A percentile compares a stretch with the other conserved stretches of the same genome.
Evolutionary conservation across 1,140 invertebrate species (phyloP).

Genomic region (Drosophila triauraria): DNA sequence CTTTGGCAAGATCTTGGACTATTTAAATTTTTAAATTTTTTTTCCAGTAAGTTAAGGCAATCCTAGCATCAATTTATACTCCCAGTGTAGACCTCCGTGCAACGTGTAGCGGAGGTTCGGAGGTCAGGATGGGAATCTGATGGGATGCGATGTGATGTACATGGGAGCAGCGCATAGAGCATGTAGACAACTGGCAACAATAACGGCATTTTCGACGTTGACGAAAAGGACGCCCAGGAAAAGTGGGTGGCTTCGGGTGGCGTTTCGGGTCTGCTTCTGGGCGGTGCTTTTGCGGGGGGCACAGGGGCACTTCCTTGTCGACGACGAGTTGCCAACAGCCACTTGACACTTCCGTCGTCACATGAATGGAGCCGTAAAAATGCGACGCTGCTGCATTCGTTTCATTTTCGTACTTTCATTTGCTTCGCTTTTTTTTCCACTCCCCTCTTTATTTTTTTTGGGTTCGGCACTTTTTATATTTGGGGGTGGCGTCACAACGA

Average conservation of each 20-base stretch:
- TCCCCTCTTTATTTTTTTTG: slow-evolving; percentile 4
- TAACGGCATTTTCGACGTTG: slow-evolving; percentile 82
- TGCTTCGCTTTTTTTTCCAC: neutral
- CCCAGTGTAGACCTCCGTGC: neutral
- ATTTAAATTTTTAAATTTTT: no score
- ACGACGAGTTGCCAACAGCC: slow-evolving; percentile 81
- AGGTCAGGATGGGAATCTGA: slow-evolving; percentile 12
- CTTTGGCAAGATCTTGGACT: no score
- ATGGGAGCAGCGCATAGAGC: slow-evolving; percentile 59
- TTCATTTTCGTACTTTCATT: slow-evolving; percentile 40
- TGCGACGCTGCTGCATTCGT: slow-evolving; percentile 75
- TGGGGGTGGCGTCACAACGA: slow-evolving; percentile 45
- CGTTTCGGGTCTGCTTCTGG: slow-evolving; percentile 2
- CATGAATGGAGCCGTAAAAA: slow-evolving; percentile 83
- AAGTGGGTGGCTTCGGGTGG: slow-evolving; percentile 22
- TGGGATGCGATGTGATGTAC: slow-evolving; percentile 37
- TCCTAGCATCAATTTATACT: neutral
- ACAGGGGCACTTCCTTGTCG: slow-evolving; percentile 64
- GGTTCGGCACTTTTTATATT: slow-evolving; percentile 73
- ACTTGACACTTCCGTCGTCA: slow-evolving; percentile 83
- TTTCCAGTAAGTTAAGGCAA: no score
- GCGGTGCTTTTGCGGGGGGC: neutral
- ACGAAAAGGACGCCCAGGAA: slow-evolving; percentile 73
- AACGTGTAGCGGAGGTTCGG: slow-evolving; percentile 1
- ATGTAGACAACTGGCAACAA: slow-evolving; percentile 80